Evolutionary conservation across 35 echinoderm and acorn worm species (phyloP).

Genomic region (Apostichopus parvimensis): DNA sequence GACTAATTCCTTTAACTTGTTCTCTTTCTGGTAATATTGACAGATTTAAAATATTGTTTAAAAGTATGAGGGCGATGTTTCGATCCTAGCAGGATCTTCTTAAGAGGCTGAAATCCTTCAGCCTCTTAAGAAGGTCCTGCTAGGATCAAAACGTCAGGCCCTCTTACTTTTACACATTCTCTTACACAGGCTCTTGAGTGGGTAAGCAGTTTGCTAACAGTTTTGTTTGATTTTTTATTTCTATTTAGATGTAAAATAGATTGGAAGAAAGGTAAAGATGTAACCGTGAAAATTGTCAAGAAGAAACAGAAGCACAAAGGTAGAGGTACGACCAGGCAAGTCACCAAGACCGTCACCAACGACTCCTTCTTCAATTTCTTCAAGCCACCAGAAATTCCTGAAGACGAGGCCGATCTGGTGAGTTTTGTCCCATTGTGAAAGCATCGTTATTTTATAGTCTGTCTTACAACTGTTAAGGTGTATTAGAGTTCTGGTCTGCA

Average conservation of each 20-base stretch:
- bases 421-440: background rate
- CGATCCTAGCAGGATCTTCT: background rate
- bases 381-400: constrained; percentile 87
- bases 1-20: too few species aligned
- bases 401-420: constrained; percentile 81
- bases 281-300: constrained; percentile 91
- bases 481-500: too few species aligned
- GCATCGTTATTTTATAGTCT: too few species aligned
- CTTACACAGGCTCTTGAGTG: too few species aligned
- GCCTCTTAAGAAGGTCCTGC: too few species aligned
- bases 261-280: constrained; percentile 98
- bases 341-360: constrained; percentile 90
- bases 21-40: too few species aligned
- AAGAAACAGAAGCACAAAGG: constrained; percentile 99
- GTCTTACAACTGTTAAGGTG: too few species aligned
- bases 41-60: background rate
- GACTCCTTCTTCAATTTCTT: constrained; percentile 99
- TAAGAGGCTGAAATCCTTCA: background rate
- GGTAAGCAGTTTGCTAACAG: too few species aligned
- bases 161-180: too few species aligned
- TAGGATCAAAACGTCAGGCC: too few species aligned
- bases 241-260: constrained; percentile 86
- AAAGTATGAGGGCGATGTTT: too few species aligned
- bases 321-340: constrained; percentile 73
- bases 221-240: background rate